Evolutionary conservation across 1,140 invertebrate species (phyloP).

Genomic region (Cydia pomonella): DNA sequence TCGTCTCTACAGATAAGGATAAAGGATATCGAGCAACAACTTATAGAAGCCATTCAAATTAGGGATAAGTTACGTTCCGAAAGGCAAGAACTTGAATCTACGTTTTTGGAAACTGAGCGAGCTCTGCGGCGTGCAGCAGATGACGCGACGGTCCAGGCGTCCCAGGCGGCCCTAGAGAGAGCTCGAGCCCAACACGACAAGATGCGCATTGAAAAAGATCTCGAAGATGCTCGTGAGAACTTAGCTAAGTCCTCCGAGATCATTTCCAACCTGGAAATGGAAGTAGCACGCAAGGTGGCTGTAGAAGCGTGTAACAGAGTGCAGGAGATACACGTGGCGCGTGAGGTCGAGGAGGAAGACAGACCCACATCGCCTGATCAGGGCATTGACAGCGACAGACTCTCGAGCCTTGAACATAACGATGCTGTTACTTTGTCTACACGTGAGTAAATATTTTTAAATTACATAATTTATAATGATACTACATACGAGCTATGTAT

Average conservation of each 20-base stretch:
- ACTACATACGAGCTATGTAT: too few species aligned
- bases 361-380: conserved; percentile 80
- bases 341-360: conserved; percentile 62
- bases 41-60: conserved; percentile 49
- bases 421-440: conserved; percentile 68
- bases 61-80: conserved; percentile 60
- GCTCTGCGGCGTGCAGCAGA: conserved; percentile 69
- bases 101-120: conserved; percentile 67
- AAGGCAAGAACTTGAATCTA: conserved; percentile 63
- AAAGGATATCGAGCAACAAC: conserved; percentile 61
- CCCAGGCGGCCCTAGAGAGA: conserved; percentile 75
- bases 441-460: conserved; percentile 54
- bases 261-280: conserved; percentile 64
- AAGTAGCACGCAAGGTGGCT: conserved; percentile 59
- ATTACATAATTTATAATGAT: not conserved
- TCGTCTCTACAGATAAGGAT: conserved; percentile 50
- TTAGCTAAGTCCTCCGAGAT: conserved; percentile 55
- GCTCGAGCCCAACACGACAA: conserved; percentile 72
- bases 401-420: conserved; percentile 80
- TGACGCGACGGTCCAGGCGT: conserved; percentile 76
- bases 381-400: conserved; percentile 82
- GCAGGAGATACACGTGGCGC: conserved; percentile 49
- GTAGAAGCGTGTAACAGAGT: conserved; percentile 59
- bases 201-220: conserved; percentile 69
- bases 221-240: conserved; percentile 69